phyloP scores from a whole-genome alignment of 2,113 vertebrate species.

The Plecturocebus donacophilus region DNA sequence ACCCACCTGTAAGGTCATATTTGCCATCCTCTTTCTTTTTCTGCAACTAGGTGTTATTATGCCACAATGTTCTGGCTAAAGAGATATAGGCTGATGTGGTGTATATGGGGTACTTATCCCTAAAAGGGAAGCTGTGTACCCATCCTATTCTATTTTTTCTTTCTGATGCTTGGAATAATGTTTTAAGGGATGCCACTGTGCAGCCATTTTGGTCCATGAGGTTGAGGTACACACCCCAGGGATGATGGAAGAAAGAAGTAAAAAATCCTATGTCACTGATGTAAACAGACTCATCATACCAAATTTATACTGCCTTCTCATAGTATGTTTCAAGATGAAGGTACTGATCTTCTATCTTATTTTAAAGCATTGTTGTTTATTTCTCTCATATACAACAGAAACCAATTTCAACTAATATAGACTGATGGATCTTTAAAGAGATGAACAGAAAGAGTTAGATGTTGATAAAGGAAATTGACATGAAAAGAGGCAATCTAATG shows the following conservation, averaged over 20 bases:
- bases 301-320: background rate
- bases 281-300: background rate
- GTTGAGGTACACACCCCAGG: background rate
- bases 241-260: background rate
- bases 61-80: background rate
- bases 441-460: background rate
- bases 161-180: background rate
- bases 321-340: background rate
- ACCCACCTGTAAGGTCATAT: background rate
- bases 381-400: background rate
- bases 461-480: background rate
- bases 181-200: background rate
- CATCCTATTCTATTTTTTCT: background rate
- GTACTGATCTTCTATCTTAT: background rate
- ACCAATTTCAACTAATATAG: background rate
- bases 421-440: background rate
- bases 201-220: background rate
- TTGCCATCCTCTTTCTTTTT: background rate
- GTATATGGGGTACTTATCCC: background rate
- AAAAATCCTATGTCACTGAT: background rate
- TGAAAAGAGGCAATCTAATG: background rate
- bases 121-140: background rate
- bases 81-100: background rate
- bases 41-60: background rate
- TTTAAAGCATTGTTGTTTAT: background rate